phyloP scores from a whole-genome alignment of 2,113 vertebrate species.

The Microtus richardsoni region DNA sequence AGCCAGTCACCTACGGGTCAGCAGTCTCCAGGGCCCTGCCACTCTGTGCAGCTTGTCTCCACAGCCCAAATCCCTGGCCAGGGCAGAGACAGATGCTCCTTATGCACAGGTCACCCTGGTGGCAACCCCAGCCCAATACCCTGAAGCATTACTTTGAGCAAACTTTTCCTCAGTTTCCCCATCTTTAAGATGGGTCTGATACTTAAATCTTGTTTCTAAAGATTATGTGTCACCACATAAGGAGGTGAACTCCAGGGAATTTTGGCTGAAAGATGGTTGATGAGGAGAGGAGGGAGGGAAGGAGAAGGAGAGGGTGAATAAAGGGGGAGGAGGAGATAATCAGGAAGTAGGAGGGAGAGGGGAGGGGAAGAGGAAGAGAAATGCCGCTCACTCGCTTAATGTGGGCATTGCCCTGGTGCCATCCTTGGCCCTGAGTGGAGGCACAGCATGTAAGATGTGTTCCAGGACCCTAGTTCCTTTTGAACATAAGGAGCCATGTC shows the following conservation, averaged over 20 bases:
- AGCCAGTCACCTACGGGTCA: background rate
- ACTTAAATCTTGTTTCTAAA: background rate
- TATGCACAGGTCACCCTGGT: background rate
- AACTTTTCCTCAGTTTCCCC: background rate
- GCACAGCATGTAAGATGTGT: background rate
- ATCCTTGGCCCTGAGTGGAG: background rate
- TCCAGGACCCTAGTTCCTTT: background rate
- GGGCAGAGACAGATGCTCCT: no score
- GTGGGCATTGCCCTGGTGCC: no score
- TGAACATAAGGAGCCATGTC: background rate
- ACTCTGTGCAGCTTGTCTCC: background rate
- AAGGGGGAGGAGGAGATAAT: no score
- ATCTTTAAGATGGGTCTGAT: background rate
- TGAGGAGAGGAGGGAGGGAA: background rate
- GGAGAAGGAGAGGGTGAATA: no score
- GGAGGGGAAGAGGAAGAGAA: no score
- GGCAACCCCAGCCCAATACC: background rate
- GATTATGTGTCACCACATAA: accelerated
- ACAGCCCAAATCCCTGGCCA: background rate
- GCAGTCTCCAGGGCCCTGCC: background rate
- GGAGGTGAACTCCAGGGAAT: accelerated
- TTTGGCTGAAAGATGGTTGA: background rate
- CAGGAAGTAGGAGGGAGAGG: background rate
- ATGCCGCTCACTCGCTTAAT: no score
- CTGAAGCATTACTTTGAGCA: background rate